Base-by-base conservation (phyloP, 2,888 invertebrate genomes). In the Heliconius hortense region DNA sequence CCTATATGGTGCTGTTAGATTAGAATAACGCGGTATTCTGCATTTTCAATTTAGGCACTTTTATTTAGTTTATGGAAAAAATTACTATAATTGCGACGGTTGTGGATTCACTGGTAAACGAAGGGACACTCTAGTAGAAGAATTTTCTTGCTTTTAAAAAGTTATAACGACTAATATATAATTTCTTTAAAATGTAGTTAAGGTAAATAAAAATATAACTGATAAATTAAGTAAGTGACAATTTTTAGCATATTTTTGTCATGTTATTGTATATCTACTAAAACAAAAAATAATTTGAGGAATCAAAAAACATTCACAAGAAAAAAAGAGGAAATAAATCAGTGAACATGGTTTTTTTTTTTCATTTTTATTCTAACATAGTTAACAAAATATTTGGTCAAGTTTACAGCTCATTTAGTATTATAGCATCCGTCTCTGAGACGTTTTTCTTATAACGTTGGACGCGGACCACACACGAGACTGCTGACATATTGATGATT, bases 391-490 rank as follows among this genome's bases (percentile, higher is more conserved):
- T 77, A 71, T 73, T 60, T 71, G 43, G 71, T 71, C 26, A 71
- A 71, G 71, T 60, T 71, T 69, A 74, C 72, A 74, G 69, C 69
- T 77, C 75, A 76, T 68, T 78, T 68, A 74, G 75, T 71, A 73
- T 76, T 64, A 70, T 69, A 31, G 70, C 62, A 70, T 63, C 70
- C 70, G 70, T 71, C 75, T 76, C 71, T 71, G 72, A 79, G 75
- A 76, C 78, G 68, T 68, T 76, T 75, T 82, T 82, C 82, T 80
- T 74, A 75, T 82, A 83, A 84, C 77, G 78, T 75, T 73, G 56
- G 1, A n/a, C 11, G 56, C n/a, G 75, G 78, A 82, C 84, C 84
- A 84, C 83, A 83, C 84, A 82, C 81, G 79, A 75, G 66, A 79
- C 73, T 79, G 82, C 75, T 81, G 82, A 81, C 79, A 80, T 81